A percentile compares a stretch with the other conserved stretches of the same genome.
phyloP scores from a whole-genome alignment of 2,888 invertebrate genomes.

The Metalampra italica region DNA sequence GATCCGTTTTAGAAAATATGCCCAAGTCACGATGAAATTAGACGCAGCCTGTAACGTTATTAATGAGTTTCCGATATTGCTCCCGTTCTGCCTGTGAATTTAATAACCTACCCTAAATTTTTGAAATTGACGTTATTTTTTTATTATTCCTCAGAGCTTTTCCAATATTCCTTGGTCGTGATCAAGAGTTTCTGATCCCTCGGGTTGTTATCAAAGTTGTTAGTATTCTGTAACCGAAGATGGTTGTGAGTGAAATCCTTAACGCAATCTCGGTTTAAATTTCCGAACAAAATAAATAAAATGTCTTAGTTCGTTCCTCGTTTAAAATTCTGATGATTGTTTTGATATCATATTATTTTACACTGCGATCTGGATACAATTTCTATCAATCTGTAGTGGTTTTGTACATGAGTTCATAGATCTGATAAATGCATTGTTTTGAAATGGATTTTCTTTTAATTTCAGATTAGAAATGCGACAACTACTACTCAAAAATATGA shows the following conservation, averaged over 20 bases:
- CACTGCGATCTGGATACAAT: too few species aligned
- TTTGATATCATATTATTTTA: too few species aligned
- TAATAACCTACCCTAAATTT: conserved; percentile 51
- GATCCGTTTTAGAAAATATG: conserved; percentile 26
- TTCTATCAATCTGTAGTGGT: too few species aligned
- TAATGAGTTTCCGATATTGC: conserved; percentile 74
- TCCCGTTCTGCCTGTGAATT: conserved; percentile 42
- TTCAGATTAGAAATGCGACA: conserved; percentile 27
- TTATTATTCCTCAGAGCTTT: conserved; percentile 5
- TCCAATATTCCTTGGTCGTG: conserved; percentile 4
- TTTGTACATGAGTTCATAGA: too few species aligned
- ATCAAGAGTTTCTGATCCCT: conserved; percentile 3
- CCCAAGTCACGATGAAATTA: conserved; percentile 63
- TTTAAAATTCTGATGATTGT: too few species aligned
- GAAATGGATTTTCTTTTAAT: conserved; percentile 15
- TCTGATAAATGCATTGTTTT: background rate
- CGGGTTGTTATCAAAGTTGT: conserved; percentile 1
- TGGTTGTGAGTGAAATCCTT: background rate
- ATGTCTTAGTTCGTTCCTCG: too few species aligned
- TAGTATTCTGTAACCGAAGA: background rate
- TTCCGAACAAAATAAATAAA: too few species aligned
- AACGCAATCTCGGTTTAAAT: too few species aligned
- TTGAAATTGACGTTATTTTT: conserved; percentile 38
- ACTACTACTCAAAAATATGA: conserved; percentile 32
- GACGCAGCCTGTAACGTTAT: conserved; percentile 65